Percentiles rank a stretch among this genome's conserved stretches.
Conservation (phyloP, 2,888 invertebrate species). For the Idaea aversata region DNA sequence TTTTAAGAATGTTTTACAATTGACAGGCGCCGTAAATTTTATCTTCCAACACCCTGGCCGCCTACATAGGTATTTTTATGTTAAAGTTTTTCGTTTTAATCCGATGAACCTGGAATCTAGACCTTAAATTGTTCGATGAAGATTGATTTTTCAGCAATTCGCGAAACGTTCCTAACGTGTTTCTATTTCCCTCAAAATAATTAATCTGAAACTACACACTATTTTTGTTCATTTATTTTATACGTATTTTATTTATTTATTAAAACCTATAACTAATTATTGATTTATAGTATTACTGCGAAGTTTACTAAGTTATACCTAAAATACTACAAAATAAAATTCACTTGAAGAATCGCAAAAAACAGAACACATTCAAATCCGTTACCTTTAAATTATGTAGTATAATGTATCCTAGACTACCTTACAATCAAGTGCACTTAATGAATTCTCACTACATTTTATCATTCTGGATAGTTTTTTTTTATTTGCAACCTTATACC, state of each 20-base stretch:
- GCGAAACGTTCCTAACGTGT: no score
- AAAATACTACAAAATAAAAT: slow-evolving; percentile 21
- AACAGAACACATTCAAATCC: slow-evolving; percentile 50
- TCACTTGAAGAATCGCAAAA: slow-evolving; percentile 25
- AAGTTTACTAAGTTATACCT: slow-evolving; percentile 10
- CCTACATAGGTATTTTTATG: no score
- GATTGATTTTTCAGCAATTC: no score
- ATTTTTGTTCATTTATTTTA: not conserved
- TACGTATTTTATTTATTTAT: not conserved
- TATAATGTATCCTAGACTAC: slow-evolving; percentile 47
- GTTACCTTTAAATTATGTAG: slow-evolving; percentile 42
- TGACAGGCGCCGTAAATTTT: no score
- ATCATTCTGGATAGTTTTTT: slow-evolving; percentile 48
- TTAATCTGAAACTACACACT: not conserved
- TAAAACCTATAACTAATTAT: not conserved
- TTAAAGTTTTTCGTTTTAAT: no score
- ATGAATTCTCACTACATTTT: slow-evolving; percentile 65
- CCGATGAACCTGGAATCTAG: no score
- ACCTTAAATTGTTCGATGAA: no score
- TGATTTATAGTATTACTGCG: slow-evolving; percentile 9
- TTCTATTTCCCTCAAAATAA: no score
- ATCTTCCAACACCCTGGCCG: no score
- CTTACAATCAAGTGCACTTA: slow-evolving; percentile 74
- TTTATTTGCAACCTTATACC: slow-evolving; percentile 42
- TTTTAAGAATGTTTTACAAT: not conserved